phyloP scores from a whole-genome alignment of 1,140 invertebrate species.

The Drosophila leontia region DNA sequence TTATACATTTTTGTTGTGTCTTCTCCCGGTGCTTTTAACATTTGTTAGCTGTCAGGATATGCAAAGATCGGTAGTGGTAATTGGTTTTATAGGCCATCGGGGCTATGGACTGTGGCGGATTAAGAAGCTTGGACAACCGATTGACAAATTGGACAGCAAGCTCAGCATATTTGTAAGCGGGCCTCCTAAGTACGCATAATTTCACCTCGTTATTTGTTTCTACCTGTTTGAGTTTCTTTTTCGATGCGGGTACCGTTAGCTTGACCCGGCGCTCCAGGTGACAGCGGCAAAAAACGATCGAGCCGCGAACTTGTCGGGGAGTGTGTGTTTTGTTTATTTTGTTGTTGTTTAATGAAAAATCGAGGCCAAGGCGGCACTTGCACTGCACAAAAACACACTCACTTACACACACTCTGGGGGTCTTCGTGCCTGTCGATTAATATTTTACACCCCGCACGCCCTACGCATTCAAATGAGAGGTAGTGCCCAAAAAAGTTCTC shows the following conservation, averaged over 20 bases:
- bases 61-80: conserved; percentile 33
- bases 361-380: conserved; percentile 18
- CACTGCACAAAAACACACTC: conserved; percentile 8
- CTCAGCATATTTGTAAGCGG: conserved; percentile 19
- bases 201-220: conserved; percentile 58
- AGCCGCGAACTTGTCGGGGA: conserved; percentile 18
- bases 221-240: conserved; percentile 73
- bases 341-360: conserved; percentile 2
- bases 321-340: conserved; percentile 13
- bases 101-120: conserved; percentile 6
- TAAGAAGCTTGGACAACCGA: conserved; percentile 25
- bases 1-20: conserved; percentile 17
- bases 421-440: conserved; percentile 24
- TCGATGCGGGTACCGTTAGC: conserved; percentile 66
- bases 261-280: conserved; percentile 67
- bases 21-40: conserved; percentile 30
- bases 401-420: not conserved
- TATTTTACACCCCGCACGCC: conserved; percentile 28
- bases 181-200: conserved; percentile 56
- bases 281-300: conserved; percentile 28
- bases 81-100: conserved; percentile 40
- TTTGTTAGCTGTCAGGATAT: conserved; percentile 47
- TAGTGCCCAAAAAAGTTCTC: conserved; percentile 38
- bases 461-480: conserved; percentile 41
- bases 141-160: conserved; percentile 44